Conservation (phyloP, 2,888 invertebrate genomes). For the Caenorhabditis sp. region DNA sequence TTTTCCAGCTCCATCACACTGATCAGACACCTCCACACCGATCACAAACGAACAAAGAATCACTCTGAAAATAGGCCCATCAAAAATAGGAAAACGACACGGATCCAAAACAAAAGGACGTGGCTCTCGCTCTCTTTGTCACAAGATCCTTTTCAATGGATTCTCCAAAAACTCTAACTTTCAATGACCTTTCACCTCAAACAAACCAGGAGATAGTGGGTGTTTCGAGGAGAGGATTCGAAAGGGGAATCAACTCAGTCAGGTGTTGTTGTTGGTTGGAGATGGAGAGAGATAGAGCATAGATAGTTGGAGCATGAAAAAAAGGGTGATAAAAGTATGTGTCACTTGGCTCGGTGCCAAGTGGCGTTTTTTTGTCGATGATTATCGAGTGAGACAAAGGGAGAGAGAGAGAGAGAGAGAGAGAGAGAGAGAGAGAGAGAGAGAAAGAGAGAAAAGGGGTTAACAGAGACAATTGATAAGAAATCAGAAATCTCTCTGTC, state of each 20-base stretch:
- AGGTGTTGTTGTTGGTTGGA: conserved; percentile 47
- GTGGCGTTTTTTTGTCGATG: neutral
- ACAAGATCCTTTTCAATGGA: conserved; percentile 24
- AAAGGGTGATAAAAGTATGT: conserved; percentile 14
- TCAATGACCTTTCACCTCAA: conserved; percentile 47
- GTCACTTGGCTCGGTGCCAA: conserved; percentile 44
- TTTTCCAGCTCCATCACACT: neutral
- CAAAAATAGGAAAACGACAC: conserved; percentile 5
- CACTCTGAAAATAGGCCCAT: conserved; percentile 13
- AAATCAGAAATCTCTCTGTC: conserved; percentile 57
- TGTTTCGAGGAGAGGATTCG: conserved; percentile 1
- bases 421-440: too few relatives aligned
- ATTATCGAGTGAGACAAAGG: neutral
- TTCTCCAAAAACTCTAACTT: conserved; percentile 33
- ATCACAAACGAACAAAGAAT: too few relatives aligned
- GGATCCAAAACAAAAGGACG: conserved; percentile 30
- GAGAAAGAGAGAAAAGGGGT: neutral
- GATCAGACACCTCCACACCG: conserved; percentile 13
- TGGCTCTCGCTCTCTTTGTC: conserved; percentile 24
- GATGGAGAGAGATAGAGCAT: neutral
- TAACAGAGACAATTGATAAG: conserved; percentile 25
- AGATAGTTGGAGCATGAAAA: conserved; percentile 17
- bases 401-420: too few relatives aligned
- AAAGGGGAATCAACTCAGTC: conserved; percentile 20
- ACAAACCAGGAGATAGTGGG: conserved; percentile 19